Percentiles rank a stretch among this genome's conserved stretches.
These are phyloP conservation scores for Gopherus evgoodei DNA, from an alignment of 2,113 vertebrate genomes.

Conservation along the genomic window DNA sequence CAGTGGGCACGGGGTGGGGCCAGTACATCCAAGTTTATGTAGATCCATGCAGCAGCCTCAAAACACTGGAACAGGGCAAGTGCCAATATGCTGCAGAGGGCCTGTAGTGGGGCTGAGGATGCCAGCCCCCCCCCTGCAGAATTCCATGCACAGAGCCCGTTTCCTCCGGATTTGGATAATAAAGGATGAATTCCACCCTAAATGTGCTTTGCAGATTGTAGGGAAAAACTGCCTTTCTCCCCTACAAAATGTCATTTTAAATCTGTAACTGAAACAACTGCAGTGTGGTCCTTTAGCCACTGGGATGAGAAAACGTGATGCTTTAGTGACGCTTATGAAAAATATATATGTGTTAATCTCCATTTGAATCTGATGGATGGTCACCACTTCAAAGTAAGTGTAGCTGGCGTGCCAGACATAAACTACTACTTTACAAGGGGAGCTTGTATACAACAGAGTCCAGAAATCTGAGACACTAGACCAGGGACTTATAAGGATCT, in stretches of 20 bases:
- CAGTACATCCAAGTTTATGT: background rate
- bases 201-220: conserved; percentile 17
- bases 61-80: background rate
- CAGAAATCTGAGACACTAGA: conserved; percentile 8
- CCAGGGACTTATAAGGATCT: conserved; percentile 7
- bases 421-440: background rate
- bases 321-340: conserved; percentile 4
- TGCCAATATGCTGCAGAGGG: background rate
- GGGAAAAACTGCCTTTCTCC: conserved; percentile 12
- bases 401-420: conserved; percentile 50
- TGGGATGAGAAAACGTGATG: conserved; percentile 14
- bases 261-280: conserved; percentile 31
- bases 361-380: conserved; percentile 7
- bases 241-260: conserved; percentile 70
- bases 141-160: background rate
- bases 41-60: background rate
- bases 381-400: background rate
- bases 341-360: conserved; percentile 15
- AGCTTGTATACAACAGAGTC: background rate
- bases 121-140: background rate
- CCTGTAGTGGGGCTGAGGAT: background rate
- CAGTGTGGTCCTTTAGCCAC: background rate
- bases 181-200: conserved; percentile 28
- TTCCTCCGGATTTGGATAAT: conserved; percentile 49
- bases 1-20: background rate